These are phyloP conservation scores for Lysandra coridon DNA, from an alignment of 2,888 invertebrate genomes.

Conservation along the genomic window DNA sequence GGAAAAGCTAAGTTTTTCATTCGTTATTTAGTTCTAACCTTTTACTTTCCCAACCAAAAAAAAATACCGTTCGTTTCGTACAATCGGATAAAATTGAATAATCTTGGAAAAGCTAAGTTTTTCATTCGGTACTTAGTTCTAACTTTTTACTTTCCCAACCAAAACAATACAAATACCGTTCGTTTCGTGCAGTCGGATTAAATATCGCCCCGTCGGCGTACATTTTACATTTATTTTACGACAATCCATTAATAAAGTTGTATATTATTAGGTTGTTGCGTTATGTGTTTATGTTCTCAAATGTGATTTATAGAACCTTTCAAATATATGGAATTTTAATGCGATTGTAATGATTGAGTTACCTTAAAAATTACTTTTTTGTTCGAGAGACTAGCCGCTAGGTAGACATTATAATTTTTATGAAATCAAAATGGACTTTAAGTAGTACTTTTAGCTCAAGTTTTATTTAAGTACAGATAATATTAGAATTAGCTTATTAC, in stretches of 20 bases:
- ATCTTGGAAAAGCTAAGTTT: neutral
- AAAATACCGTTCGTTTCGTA: slow-evolving; percentile 5
- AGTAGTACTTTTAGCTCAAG: too few species aligned
- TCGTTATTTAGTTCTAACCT: neutral
- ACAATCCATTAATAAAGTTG: slow-evolving; percentile 25
- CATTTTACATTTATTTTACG: slow-evolving; percentile 26
- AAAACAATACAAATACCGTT: neutral
- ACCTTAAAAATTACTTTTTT: neutral
- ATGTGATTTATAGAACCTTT: slow-evolving; percentile 5
- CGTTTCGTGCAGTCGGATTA: slow-evolving; percentile 4
- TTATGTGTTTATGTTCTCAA: slow-evolving; percentile 14
- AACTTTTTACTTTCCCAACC: neutral
- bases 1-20: neutral
- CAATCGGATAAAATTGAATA: neutral
- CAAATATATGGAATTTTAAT: neutral
- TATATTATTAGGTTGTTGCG: slow-evolving; percentile 20
- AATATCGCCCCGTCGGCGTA: neutral
- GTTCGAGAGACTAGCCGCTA: neutral
- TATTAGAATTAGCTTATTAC: neutral
- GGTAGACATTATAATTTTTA: too few species aligned
- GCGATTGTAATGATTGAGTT: neutral
- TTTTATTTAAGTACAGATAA: too few species aligned
- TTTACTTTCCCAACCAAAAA: neutral
- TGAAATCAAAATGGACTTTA: too few species aligned
- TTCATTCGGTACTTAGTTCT: neutral